Percentiles rank a stretch among this genome's conserved stretches.
Conservation (phyloP, 2,113 vertebrate species). For the Thunnus thynnus region DNA sequence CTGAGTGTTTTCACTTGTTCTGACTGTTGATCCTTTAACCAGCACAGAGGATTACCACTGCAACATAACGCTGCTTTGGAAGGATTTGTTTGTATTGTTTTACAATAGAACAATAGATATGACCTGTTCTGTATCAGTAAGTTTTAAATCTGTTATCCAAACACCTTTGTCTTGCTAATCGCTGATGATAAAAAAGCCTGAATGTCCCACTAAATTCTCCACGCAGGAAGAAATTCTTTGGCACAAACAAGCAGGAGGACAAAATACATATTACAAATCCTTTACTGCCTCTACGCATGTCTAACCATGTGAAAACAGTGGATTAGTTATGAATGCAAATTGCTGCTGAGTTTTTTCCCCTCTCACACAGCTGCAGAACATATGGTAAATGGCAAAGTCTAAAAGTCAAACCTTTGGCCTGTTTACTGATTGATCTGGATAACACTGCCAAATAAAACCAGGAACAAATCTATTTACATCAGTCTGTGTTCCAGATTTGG, state of each 20-base stretch:
- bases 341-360: too few relatives aligned
- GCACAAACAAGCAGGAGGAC: background rate
- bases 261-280: background rate
- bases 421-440: too few relatives aligned
- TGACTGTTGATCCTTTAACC: slow-evolving; percentile 11
- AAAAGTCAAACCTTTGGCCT: too few relatives aligned
- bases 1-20: background rate
- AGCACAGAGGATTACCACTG: slow-evolving; percentile 5
- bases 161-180: background rate
- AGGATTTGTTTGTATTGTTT: slow-evolving; percentile 5
- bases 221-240: background rate
- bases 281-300: background rate
- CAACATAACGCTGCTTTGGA: background rate
- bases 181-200: background rate
- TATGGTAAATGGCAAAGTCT: too few relatives aligned
- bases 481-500: too few relatives aligned
- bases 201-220: background rate
- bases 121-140: background rate
- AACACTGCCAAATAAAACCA: too few relatives aligned
- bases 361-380: too few relatives aligned
- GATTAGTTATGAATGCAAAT: too few relatives aligned
- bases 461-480: too few relatives aligned
- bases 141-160: background rate
- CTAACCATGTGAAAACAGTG: too few relatives aligned
- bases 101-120: background rate